A percentile compares a stretch with the other conserved stretches of the same genome.
Evolutionary conservation across 1,140 invertebrate genomes (phyloP).

Genomic region (Anoplolepis gracilipes): DNA sequence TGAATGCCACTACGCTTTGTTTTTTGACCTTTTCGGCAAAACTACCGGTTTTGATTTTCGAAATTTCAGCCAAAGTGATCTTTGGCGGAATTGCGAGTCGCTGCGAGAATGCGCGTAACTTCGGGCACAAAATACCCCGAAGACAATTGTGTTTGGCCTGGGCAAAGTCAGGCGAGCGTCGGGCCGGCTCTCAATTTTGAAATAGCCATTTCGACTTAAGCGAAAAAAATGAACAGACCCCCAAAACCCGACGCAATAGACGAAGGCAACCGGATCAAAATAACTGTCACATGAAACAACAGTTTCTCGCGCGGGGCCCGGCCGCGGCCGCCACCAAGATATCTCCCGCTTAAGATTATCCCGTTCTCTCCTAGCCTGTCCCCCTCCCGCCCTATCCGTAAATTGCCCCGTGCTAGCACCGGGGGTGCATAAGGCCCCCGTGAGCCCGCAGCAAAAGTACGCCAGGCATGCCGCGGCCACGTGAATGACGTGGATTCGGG

Average conservation of each 20-base stretch:
- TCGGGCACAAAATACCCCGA: slow-evolving; percentile 63
- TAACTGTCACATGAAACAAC: slow-evolving; percentile 89
- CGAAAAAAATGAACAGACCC: slow-evolving; percentile 87
- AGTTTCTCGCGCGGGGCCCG: slow-evolving; percentile 88
- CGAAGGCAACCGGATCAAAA: slow-evolving; percentile 88
- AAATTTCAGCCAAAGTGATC: slow-evolving; percentile 17
- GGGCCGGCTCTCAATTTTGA: slow-evolving; percentile 89
- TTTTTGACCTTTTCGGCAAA: slow-evolving; percentile 6
- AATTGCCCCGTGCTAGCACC: slow-evolving; percentile 70
- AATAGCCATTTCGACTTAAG: slow-evolving; percentile 89
- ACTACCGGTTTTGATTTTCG: slow-evolving; percentile 41
- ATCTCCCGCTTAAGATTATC: slow-evolving; percentile 66
- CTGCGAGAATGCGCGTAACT: slow-evolving; percentile 52
- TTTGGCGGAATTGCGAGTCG: slow-evolving; percentile 50
- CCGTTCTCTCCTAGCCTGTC: slow-evolving; percentile 22
- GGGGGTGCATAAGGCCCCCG: slow-evolving; percentile 83
- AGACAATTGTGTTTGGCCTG: slow-evolving; percentile 82
- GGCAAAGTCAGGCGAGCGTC: slow-evolving; percentile 85
- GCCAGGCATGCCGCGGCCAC: slow-evolving; percentile 83
- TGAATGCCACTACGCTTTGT: background rate
- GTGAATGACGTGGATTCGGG: slow-evolving; percentile 79
- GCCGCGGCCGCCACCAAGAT: slow-evolving; percentile 82
- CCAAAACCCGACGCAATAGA: slow-evolving; percentile 89
- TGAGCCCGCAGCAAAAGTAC: slow-evolving; percentile 84
- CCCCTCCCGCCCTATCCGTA: slow-evolving; percentile 30